Percentiles rank a stretch among this genome's conserved stretches.
Conservation (phyloP, 2,888 invertebrate species). For the Trichopria drosophilae region DNA sequence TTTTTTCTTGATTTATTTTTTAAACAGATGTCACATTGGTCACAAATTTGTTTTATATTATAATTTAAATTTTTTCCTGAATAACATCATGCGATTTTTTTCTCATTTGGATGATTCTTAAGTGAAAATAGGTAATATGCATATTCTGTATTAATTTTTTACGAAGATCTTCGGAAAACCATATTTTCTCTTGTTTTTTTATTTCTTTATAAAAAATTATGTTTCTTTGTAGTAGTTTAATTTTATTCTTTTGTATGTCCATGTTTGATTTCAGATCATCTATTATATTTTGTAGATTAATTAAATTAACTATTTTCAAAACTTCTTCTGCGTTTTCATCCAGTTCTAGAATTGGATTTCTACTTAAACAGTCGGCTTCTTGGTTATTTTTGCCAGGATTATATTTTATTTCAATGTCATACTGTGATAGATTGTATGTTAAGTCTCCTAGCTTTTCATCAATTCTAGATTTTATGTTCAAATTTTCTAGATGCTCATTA, state of each 20-base stretch:
- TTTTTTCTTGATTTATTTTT: conserved; percentile 30
- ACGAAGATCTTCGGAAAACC: conserved; percentile 27
- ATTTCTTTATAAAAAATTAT: conserved; percentile 24
- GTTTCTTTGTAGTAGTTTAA: conserved; percentile 22
- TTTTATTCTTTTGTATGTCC: conserved; percentile 14
- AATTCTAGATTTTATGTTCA: too few relatives aligned
- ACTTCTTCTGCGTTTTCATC: conserved; percentile 29
- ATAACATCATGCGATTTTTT: conserved; percentile 21
- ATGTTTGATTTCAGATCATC: conserved; percentile 30
- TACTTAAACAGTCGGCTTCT: too few relatives aligned
- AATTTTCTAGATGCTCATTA: too few relatives aligned
- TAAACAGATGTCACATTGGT: conserved; percentile 24
- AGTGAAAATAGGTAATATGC: conserved; percentile 23
- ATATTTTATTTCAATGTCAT: too few relatives aligned
- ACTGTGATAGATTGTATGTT: too few relatives aligned
- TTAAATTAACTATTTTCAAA: conserved; percentile 31
- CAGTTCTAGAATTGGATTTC: conserved; percentile 21
- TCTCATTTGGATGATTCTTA: conserved; percentile 22
- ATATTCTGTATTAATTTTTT: conserved; percentile 16
- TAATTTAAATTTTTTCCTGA: too few relatives aligned
- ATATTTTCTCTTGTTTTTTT: conserved; percentile 25
- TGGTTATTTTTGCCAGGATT: conserved; percentile 33
- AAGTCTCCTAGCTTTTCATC: too few relatives aligned
- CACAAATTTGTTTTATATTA: too few relatives aligned
- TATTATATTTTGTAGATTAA: conserved; percentile 27